Percentiles rank a stretch among this genome's conserved stretches.
These are phyloP conservation scores for Epistrophella euchroma DNA, from an alignment of 2,888 invertebrate species.

Conservation along the genomic window DNA sequence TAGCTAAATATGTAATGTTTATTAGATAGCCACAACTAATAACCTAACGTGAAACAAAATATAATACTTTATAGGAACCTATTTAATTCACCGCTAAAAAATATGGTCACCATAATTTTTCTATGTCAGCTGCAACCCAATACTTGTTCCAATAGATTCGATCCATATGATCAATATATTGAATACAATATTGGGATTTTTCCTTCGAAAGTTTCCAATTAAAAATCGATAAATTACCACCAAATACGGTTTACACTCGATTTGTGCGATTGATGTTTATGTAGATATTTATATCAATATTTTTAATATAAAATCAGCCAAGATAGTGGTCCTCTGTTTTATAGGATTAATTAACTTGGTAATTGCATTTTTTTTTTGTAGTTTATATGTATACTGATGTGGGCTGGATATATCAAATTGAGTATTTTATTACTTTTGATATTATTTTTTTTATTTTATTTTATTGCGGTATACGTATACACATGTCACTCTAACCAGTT, in stretches of 20 bases:
- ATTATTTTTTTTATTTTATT: background rate
- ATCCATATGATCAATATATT: background rate
- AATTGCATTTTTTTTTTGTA: constrained; percentile 3
- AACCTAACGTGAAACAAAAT: too few relatives aligned
- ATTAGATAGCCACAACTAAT: too few relatives aligned
- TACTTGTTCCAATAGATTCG: background rate
- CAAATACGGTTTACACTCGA: constrained; percentile 49
- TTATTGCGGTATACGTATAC: background rate
- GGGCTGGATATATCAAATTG: constrained; percentile 6
- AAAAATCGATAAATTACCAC: constrained; percentile 50
- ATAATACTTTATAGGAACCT: too few relatives aligned
- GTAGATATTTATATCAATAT: constrained; percentile 17
- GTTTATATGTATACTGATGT: background rate
- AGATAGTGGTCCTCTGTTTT: constrained; percentile 9
- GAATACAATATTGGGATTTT: background rate
- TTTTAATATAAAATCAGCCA: constrained; percentile 40
- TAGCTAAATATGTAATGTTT: too few relatives aligned
- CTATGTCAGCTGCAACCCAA: background rate
- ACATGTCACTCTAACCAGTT: constrained; percentile 55
- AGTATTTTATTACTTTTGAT: constrained; percentile 18
- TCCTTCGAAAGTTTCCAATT: constrained; percentile 58
- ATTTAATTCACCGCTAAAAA: background rate
- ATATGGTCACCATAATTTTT: constrained; percentile 3
- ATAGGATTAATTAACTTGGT: constrained; percentile 13
- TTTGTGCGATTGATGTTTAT: constrained; percentile 25